Evolutionary conservation across 2,797 vertebrate species (phyloP).

Genomic region (Myripristis jacobus): DNA sequence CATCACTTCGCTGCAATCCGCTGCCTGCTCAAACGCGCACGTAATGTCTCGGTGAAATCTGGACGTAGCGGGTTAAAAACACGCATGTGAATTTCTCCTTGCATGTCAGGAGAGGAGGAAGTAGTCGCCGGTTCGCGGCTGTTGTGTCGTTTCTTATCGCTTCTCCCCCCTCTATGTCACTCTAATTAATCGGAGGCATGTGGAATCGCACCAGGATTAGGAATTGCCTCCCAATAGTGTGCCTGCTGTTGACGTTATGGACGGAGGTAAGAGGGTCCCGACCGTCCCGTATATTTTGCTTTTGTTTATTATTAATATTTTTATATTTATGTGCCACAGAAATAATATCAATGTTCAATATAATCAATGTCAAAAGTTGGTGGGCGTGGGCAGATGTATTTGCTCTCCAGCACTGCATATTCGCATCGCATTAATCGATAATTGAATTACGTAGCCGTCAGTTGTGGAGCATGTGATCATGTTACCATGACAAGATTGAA

Average conservation of each 20-base stretch:
- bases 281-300: no score
- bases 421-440: constrained; percentile 72
- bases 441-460: constrained; percentile 79
- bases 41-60: constrained; percentile 69
- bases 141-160: constrained; percentile 77
- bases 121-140: constrained; percentile 84
- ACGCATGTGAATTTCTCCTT: constrained; percentile 75
- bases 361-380: constrained; percentile 77
- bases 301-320: no score
- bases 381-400: constrained; percentile 70
- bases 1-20: constrained; percentile 76
- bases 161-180: constrained; percentile 71
- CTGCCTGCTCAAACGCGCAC: constrained; percentile 59
- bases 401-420: constrained; percentile 46
- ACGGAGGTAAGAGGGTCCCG: constrained; percentile 86
- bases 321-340: constrained; percentile 6
- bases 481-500: constrained; percentile 74
- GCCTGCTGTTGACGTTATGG: constrained; percentile 89
- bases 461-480: constrained; percentile 77
- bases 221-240: constrained; percentile 82
- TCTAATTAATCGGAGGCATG: constrained; percentile 89
- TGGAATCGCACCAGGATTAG: constrained; percentile 85
- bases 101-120: constrained; percentile 85
- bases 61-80: constrained; percentile 64
- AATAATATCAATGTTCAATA: constrained; percentile 42